Conservation (phyloP, 2,797 vertebrate species). For the Poeciliopsis gracilis region DNA sequence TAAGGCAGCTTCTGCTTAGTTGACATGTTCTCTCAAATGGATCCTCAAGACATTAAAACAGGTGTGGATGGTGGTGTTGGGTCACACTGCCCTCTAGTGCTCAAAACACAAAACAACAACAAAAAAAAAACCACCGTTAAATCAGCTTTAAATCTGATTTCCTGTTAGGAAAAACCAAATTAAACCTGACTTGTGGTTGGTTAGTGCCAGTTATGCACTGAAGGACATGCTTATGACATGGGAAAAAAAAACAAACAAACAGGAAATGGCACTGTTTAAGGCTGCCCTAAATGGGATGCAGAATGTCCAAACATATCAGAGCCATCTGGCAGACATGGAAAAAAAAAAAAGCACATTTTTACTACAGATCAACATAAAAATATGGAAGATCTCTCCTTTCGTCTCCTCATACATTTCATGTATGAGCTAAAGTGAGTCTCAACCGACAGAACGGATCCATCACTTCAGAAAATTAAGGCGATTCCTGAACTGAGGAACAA, state of each 20-base stretch:
- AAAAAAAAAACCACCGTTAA: not conserved
- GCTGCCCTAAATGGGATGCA: conserved; percentile 50
- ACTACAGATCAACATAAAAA: conserved; percentile 58
- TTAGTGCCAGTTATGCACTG: conserved; percentile 30
- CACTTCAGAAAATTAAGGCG: conserved; percentile 83
- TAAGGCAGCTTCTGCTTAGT: conserved; percentile 56
- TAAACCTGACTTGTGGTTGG: conserved; percentile 10
- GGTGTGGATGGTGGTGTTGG: conserved; percentile 9
- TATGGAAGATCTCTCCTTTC: conserved; percentile 65
- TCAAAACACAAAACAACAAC: not conserved
- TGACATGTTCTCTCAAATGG: conserved; percentile 4
- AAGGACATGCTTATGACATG: conserved; percentile 26
- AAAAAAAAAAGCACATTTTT: conserved; percentile 45
- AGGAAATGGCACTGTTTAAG: conserved; percentile 55
- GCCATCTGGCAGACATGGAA: conserved; percentile 53
- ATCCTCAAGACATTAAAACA: conserved; percentile 14
- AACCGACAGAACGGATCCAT: conserved; percentile 59
- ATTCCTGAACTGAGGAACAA: conserved; percentile 81
- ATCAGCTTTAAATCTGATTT: conserved; percentile 35
- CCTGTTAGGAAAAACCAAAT: conserved; percentile 14
- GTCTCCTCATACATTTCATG: conserved; percentile 31
- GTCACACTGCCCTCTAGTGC: conserved; percentile 29
- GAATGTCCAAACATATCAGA: conserved; percentile 56
- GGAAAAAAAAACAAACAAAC: not conserved
- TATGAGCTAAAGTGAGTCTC: conserved; percentile 48